Conservation (phyloP, 1,140 invertebrate species). For the Pogonus chalceus region DNA sequence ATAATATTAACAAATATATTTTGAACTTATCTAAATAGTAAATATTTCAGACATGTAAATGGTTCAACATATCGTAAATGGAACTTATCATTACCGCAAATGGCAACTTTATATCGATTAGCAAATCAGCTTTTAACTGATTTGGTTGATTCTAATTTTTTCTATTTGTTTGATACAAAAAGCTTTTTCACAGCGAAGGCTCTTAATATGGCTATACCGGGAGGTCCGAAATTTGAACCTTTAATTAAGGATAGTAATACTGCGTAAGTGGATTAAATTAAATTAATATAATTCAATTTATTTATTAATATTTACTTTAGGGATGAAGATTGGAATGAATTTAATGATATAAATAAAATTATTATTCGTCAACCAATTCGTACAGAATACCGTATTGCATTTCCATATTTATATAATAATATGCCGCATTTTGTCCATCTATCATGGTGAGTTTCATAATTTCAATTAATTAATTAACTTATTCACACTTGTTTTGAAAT, state of each 20-base stretch:
- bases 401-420: slow-evolving; percentile 99
- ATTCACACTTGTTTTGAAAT: slow-evolving; percentile 38
- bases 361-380: slow-evolving; percentile 97
- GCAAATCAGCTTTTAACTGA: slow-evolving; percentile 98
- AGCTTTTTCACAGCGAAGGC: slow-evolving; percentile 99
- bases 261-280: slow-evolving; percentile 60
- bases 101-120: slow-evolving; percentile 94
- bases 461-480: slow-evolving; percentile 11
- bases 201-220: slow-evolving; percentile 99
- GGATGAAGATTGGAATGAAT: slow-evolving; percentile 99
- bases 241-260: slow-evolving; percentile 95
- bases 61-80: slow-evolving; percentile 94
- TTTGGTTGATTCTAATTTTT: slow-evolving; percentile 97
- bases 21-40: slow-evolving; percentile 2
- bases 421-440: slow-evolving; percentile 92
- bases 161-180: slow-evolving; percentile 98
- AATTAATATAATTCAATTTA: slow-evolving; percentile 9
- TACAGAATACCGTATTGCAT: slow-evolving; percentile 98
- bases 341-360: slow-evolving; percentile 99
- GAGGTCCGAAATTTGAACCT: slow-evolving; percentile 99
- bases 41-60: slow-evolving; percentile 72
- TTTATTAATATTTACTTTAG: slow-evolving; percentile 38
- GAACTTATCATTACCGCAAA: slow-evolving; percentile 90
- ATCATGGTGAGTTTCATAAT: slow-evolving; percentile 64
- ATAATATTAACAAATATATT: slow-evolving; percentile 16